These are phyloP conservation scores for Agrochola macilenta DNA, from an alignment of 2,888 invertebrate genomes.

Conservation along the genomic window DNA sequence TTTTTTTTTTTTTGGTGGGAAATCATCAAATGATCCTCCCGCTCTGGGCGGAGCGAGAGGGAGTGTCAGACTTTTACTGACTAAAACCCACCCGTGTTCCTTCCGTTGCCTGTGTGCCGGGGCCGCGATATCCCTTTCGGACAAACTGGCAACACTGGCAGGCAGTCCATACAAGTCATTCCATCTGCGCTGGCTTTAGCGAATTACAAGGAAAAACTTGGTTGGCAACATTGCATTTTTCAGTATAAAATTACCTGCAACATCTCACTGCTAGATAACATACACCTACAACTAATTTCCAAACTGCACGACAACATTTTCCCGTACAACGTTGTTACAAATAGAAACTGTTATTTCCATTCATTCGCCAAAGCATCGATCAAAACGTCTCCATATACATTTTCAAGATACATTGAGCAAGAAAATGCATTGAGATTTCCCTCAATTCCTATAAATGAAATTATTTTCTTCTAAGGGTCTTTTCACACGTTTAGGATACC, in stretches of 20 bases:
- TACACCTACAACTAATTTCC: neutral
- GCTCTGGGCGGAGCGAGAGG: too few relatives aligned
- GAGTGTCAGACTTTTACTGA: too few relatives aligned
- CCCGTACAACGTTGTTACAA: too few relatives aligned
- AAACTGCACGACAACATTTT: neutral
- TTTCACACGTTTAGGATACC: neutral
- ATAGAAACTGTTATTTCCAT: neutral
- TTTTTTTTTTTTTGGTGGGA: too few relatives aligned
- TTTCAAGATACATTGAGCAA: neutral
- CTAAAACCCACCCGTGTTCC: too few relatives aligned
- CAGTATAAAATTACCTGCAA: too few relatives aligned
- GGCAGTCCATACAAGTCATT: too few relatives aligned
- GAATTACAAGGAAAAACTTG: neutral
- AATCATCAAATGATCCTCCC: too few relatives aligned
- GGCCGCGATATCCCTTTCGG: too few relatives aligned
- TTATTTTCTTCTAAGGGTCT: neutral
- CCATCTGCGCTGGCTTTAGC: neutral
- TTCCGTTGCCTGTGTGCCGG: too few relatives aligned
- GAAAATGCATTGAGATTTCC: conserved; percentile 2
- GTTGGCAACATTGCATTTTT: neutral
- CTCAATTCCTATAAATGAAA: neutral
- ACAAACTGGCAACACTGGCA: too few relatives aligned
- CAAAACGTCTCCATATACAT: neutral
- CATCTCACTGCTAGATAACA: neutral
- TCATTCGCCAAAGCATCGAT: neutral